Base-by-base conservation (phyloP, 2,888 invertebrate genomes). In the Acanthosepion lycidas region DNA sequence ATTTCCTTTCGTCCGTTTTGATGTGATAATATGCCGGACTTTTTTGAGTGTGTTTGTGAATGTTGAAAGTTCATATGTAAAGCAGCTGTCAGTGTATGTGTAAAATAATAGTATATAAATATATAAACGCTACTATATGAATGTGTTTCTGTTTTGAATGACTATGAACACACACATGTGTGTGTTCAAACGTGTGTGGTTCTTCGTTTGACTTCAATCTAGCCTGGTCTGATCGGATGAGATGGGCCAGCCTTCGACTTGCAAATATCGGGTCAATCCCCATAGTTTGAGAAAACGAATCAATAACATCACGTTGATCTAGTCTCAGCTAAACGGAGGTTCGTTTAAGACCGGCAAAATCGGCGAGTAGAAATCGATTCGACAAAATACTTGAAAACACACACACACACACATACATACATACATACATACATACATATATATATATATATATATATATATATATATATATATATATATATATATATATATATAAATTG, bases 171-270 rank as follows among this genome's bases (percentile, higher is more conserved):
- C 15, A 15, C 1, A 8, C 1, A 1, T 53, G 51, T 53, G 51
- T 53, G 51, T 53, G 51, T 53, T 8, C 15, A 5, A 12, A 5
- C 15, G 23, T 59, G 59, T 59, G 23, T 59, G 59, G 20, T 20
- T 59, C 23, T 59, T 6, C 6, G 78, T n/a, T 78, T n/a, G 78
- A 78, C n/a, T 78, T 78, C 78, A 78, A 78, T 78, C 78, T 78
- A 78, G 78, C 78, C n/a, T n/a, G 78, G n/a, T 78, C 78, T 78
- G 78, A 78, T 78, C 78, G 78, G 78, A 78, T 78, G 78, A 78
- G 78, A 78, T 33, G 78, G 33, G n/a, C n/a, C 78, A 78, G 78
- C 78, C 78, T 78, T 78, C 78, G n/a, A 78, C 78, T 78, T 78
- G 33, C 78, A 78, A 78, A 78, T 78, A 78, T 78, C 78, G n/a